A percentile compares a stretch with the other conserved stretches of the same genome.
These are phyloP conservation scores for Cherax quadricarinatus DNA, from an alignment of 1,140 invertebrate genomes.

Conservation along the genomic window DNA sequence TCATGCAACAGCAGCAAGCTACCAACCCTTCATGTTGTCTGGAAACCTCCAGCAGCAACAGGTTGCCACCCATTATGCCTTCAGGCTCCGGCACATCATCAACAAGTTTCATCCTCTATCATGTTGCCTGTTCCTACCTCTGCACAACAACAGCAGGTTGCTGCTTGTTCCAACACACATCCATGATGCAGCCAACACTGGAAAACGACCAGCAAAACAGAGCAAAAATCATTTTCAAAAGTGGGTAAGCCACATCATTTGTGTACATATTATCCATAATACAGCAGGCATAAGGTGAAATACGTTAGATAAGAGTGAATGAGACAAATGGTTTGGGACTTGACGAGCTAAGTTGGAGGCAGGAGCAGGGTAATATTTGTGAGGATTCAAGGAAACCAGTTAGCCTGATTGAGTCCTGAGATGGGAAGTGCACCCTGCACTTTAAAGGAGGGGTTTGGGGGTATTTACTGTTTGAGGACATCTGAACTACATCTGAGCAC, in stretches of 20 bases:
- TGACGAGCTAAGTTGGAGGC: too few relatives aligned
- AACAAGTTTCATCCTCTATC: background rate
- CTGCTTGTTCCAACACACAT: background rate
- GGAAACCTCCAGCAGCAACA: background rate
- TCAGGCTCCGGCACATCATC: background rate
- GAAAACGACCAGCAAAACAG: background rate
- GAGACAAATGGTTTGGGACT: too few relatives aligned
- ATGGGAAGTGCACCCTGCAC: too few relatives aligned
- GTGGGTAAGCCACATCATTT: background rate
- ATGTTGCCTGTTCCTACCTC: background rate
- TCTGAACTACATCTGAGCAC: too few relatives aligned
- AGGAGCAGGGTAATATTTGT: too few relatives aligned
- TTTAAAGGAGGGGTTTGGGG: too few relatives aligned
- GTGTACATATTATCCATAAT: background rate
- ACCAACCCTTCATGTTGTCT: background rate
- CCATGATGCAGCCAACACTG: background rate
- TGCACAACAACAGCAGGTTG: background rate
- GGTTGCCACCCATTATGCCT: background rate
- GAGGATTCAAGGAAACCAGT: too few relatives aligned
- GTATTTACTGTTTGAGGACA: too few relatives aligned
- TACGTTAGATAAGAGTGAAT: too few relatives aligned
- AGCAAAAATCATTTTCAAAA: background rate
- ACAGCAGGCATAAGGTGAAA: too few relatives aligned
- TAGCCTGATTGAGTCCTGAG: too few relatives aligned
- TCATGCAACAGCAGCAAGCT: background rate